Conservation (phyloP, 2,113 vertebrate genomes). For the Cettia cetti region DNA sequence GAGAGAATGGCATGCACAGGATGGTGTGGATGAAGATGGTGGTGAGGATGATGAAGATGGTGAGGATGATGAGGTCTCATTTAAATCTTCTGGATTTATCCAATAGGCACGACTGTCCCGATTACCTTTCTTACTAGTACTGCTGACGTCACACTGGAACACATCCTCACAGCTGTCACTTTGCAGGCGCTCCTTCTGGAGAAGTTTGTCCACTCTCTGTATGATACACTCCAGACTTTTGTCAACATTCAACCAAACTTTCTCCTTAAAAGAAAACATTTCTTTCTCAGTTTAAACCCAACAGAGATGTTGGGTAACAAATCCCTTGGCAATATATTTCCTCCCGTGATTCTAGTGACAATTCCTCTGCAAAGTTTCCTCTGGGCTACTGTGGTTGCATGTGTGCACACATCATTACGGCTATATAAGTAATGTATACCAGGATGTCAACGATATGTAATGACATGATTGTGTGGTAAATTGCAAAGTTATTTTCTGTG, state of each 20-base stretch:
- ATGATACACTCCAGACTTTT: slow-evolving; percentile 98
- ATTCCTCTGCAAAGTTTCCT: background rate
- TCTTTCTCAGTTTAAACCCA: background rate
- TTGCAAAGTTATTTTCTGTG: background rate
- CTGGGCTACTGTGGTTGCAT: background rate
- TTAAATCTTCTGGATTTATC: slow-evolving; percentile 86
- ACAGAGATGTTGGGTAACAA: background rate
- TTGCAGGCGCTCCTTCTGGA: slow-evolving; percentile 88
- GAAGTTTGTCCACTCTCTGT: slow-evolving; percentile 93
- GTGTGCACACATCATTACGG: background rate
- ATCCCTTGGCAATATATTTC: background rate
- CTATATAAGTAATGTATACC: background rate
- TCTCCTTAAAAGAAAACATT: slow-evolving; percentile 81
- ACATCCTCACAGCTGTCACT: slow-evolving; percentile 82
- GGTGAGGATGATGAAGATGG: slow-evolving; percentile 66
- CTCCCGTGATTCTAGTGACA: background rate
- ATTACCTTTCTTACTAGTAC: slow-evolving; percentile 91
- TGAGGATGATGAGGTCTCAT: slow-evolving; percentile 64
- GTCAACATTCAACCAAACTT: slow-evolving; percentile 96
- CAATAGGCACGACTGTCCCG: slow-evolving; percentile 84
- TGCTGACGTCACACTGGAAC: slow-evolving; percentile 74
- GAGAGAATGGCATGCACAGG: slow-evolving; percentile 79
- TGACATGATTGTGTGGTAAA: background rate
- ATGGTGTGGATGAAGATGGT: slow-evolving; percentile 68
- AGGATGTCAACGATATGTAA: background rate